Base-by-base conservation (phyloP, 2,888 invertebrate genomes). In the Argyresthia albistria region DNA sequence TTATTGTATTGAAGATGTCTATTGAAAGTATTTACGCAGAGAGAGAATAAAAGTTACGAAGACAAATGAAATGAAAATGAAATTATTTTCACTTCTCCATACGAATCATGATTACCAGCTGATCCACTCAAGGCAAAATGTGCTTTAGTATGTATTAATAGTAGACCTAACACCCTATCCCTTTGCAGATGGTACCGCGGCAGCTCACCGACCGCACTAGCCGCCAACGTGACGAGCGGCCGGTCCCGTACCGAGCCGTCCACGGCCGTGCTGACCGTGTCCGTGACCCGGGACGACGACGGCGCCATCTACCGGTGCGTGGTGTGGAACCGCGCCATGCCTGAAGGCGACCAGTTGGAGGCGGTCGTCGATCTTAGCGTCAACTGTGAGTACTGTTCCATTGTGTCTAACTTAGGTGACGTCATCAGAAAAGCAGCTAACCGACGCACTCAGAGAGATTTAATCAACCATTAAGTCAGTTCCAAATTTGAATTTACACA, bases 271-370 rank as follows among this genome's bases (percentile, higher is more conserved):
- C 86, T 97, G 50, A 88, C 91, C 35, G 83, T 97, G 60, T 91
- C 90, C 56, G 97, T 97, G 4, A 90, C 90, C 36, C 91, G 94
- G 58, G 94, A 95, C 58, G 96, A 97, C 74, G 96, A 97, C 69
- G 93, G 93, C 9, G 93, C 95, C 55, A 89, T 90, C 51, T 96
- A 93, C 81, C 91, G 93, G 55, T 97, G 97, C 76, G 93, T 94
- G 58, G 96, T 97, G 51, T 93, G 94, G 90, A 97, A 97, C 84
- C 89, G 97, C 48, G 97, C 97, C 59, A 93, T 97, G 91, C 90
- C 92, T 0, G 92, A 93, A 55, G 93, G 93, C 45, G 91, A 92
- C 55, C 94, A 94, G 61, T 82, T 96, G 58, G 95, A 95, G 64
- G 91, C 95, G 12, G 91, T 91, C 11, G 93, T 96, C 57, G 92